Conservation (phyloP, 1,140 invertebrate genomes). For the Hyposmocoma kahamanoa region DNA sequence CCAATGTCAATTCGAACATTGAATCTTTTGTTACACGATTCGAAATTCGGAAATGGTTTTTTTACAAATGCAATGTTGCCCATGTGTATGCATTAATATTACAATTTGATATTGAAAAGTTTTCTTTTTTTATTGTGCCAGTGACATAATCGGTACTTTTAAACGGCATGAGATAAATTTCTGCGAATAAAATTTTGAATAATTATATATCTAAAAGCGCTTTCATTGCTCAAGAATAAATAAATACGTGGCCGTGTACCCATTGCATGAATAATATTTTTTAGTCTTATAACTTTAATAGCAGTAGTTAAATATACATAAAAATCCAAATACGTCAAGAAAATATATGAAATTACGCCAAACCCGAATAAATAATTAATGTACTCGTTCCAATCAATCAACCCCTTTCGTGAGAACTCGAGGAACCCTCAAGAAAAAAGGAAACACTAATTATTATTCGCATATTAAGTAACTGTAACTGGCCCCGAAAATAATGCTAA, state of each 20-base stretch:
- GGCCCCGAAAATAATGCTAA: slow-evolving; percentile 47
- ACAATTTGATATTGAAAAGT: slow-evolving; percentile 19
- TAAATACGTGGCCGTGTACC: too few species aligned
- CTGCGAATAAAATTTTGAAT: slow-evolving; percentile 4
- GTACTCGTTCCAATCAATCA: slow-evolving; percentile 30
- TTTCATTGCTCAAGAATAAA: too few species aligned
- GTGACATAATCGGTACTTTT: slow-evolving; percentile 15
- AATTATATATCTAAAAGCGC: too few species aligned
- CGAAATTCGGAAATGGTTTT: slow-evolving; percentile 62
- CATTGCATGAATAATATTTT: too few species aligned
- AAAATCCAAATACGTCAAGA: background rate
- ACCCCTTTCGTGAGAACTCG: slow-evolving; percentile 53
- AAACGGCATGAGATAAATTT: slow-evolving; percentile 17
- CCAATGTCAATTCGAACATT: slow-evolving; percentile 37
- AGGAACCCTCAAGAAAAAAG: slow-evolving; percentile 30
- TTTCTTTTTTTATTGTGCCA: slow-evolving; percentile 11
- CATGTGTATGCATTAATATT: slow-evolving; percentile 32
- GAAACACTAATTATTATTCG: slow-evolving; percentile 61
- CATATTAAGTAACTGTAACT: slow-evolving; percentile 53
- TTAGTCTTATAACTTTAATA: too few species aligned
- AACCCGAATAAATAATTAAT: background rate
- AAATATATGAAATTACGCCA: too few species aligned
- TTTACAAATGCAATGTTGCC: slow-evolving; percentile 40
- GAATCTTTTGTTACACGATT: too few species aligned
- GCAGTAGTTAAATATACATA: too few species aligned